Base-by-base conservation (phyloP, 1,140 invertebrate genomes). In the Stenopsyche tienmushanensis region DNA sequence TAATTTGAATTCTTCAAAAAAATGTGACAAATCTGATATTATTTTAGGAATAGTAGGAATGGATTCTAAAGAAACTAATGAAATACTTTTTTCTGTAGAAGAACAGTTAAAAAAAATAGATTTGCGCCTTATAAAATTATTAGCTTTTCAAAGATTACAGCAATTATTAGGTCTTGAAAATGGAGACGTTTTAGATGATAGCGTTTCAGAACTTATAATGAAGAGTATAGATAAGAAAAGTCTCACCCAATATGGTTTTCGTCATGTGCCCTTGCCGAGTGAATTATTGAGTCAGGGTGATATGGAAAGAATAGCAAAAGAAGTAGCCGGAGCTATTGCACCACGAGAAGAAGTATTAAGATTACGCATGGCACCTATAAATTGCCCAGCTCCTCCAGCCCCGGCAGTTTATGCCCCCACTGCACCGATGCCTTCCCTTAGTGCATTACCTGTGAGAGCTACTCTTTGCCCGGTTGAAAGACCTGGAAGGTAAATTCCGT, bases 131-230 rank as follows among this genome's bases (percentile, higher is more conserved):
- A 82, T 91, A 7, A 85, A 86, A 69, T 78, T 90, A 62, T 75
- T 91, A 62, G 90, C 90, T 0, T 89, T 84, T 79, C 89, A 91
- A 75, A 78, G 88, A 18, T 72, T 92, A 20, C 87, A 90, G 73
- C 88, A 91, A 76, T 76, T 91, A 5, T 67, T 87, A 24, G 76
- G 71, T 5, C 13, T 29, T 10, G 59, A 47, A 9, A 73, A 74
- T 23, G 66, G 71, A 1, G 68, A 74, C 39, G 23, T 69, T 3
- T 57, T 67, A 59, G 64, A 52, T 18, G 67, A 44, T 34, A 54
- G 58, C 1, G 72, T 75, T 9, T 66, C 65, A 5, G 71, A 72
- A 21, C 29, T 63, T 7, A 68, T 73, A 23, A 64, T 65, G 1
- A 67, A 72, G 47, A 69, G 66, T 50, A 71, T 75, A 24, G 69